A percentile compares a stretch with the other conserved stretches of the same genome.
phyloP scores from a whole-genome alignment of 2,113 vertebrate species.

The Engystomops pustulosus region DNA sequence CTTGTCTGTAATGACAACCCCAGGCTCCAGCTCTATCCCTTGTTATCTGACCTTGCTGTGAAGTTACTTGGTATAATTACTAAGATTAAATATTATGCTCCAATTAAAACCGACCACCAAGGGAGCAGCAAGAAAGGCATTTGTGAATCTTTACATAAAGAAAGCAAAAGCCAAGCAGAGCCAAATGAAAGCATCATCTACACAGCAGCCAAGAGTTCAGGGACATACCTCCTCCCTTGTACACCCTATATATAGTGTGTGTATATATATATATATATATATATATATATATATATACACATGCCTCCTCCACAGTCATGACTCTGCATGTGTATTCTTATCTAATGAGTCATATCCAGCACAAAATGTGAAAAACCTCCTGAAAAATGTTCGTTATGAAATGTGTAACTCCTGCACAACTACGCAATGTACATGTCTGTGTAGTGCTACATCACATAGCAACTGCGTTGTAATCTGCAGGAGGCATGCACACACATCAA shows the following conservation, averaged over 20 bases:
- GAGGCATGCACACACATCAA: not conserved
- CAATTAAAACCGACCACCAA: slow-evolving; percentile 63
- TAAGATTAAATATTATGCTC: slow-evolving; percentile 44
- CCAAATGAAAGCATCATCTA: slow-evolving; percentile 28
- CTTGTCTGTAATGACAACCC: slow-evolving; percentile 58
- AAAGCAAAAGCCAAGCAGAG: not conserved
- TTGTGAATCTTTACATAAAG: slow-evolving; percentile 49
- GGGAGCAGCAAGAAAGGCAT: slow-evolving; percentile 31
- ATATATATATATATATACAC: not conserved
- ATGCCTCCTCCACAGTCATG: not conserved
- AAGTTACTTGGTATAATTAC: slow-evolving; percentile 47
- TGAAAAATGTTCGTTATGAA: too few species aligned
- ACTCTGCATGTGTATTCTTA: not conserved
- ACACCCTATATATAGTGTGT: not conserved
- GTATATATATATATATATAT: not conserved
- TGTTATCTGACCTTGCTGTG: slow-evolving; percentile 43
- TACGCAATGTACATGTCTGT: too few species aligned
- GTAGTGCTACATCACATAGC: too few species aligned
- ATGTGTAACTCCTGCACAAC: too few species aligned
- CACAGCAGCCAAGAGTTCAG: slow-evolving; percentile 16
- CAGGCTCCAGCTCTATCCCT: slow-evolving; percentile 36
- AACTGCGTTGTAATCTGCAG: not conserved
- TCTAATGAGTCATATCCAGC: not conserved
- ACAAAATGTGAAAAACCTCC: not conserved
- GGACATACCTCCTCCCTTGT: not conserved